phyloP scores from a whole-genome alignment of 2,113 vertebrate genomes.

The Brachyhypopomus occidentalis region DNA sequence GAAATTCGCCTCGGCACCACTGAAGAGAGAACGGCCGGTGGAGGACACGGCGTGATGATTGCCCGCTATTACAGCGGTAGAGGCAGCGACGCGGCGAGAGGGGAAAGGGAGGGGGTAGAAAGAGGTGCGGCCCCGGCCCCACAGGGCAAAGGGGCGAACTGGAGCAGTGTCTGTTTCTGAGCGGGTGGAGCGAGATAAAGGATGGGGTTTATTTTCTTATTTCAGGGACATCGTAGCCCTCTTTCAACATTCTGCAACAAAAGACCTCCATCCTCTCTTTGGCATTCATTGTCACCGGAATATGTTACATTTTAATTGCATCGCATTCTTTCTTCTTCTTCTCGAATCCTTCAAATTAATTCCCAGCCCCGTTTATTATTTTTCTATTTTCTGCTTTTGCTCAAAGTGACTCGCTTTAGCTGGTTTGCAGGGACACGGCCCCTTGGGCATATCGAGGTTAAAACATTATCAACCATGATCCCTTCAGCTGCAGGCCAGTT shows the following conservation, averaged over 20 bases:
- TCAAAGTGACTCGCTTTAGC: no score
- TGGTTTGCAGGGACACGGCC: no score
- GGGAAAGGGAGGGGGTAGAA: conserved; percentile 68
- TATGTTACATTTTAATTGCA: conserved; percentile 8
- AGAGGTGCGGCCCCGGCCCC: conserved; percentile 48
- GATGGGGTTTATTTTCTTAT: conserved; percentile 78
- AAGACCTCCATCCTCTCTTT: conserved; percentile 50
- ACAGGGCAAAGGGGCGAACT: conserved; percentile 68
- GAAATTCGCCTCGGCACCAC: neutral
- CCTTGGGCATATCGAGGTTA: no score
- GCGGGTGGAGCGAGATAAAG: conserved; percentile 71
- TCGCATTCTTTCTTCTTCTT: conserved; percentile 34
- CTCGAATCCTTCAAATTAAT: neutral
- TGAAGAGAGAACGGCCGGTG: conserved; percentile 7
- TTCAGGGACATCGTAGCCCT: conserved; percentile 59
- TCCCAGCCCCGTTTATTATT: no score
- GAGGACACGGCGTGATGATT: conserved; percentile 67
- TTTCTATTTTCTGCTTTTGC: no score
- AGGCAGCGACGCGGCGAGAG: conserved; percentile 69
- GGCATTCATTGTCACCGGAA: neutral
- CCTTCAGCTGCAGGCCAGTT: neutral
- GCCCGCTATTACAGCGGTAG: conserved; percentile 79
- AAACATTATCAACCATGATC: conserved; percentile 1
- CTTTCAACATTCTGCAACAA: conserved; percentile 63
- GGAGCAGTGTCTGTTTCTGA: conserved; percentile 69